These are phyloP conservation scores for Polypterus senegalus DNA, from an alignment of 2,113 vertebrate genomes.

Conservation along the genomic window DNA sequence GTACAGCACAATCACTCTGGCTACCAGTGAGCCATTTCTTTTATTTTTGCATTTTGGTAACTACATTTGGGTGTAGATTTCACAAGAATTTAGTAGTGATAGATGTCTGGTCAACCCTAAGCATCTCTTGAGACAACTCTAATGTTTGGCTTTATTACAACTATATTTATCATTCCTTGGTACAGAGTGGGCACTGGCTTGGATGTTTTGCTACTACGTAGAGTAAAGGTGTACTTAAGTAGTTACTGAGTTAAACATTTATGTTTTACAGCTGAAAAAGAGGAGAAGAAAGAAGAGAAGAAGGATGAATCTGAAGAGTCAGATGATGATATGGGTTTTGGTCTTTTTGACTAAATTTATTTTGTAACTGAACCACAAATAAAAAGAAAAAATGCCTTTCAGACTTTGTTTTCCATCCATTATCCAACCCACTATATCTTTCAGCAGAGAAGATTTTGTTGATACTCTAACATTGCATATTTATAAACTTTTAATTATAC, in stretches of 20 bases:
- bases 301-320: conserved; percentile 94
- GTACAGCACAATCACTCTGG: too few species aligned
- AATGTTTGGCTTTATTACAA: neutral
- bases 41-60: too few species aligned
- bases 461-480: too few species aligned
- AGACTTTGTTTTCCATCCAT: too few species aligned
- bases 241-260: conserved; percentile 1
- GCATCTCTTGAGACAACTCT: neutral
- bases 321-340: conserved; percentile 97
- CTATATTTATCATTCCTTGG: too few species aligned
- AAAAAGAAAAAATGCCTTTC: conserved; percentile 27
- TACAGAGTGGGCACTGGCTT: too few species aligned
- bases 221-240: neutral
- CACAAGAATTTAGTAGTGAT: neutral
- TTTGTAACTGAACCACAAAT: conserved; percentile 34
- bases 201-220: neutral
- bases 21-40: too few species aligned
- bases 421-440: too few species aligned
- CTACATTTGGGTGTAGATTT: too few species aligned
- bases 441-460: too few species aligned
- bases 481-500: too few species aligned
- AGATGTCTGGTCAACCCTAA: neutral
- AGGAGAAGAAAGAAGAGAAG: conserved; percentile 96
- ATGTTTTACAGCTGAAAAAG: conserved; percentile 62
- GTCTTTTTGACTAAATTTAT: conserved; percentile 87